A percentile compares a stretch with the other conserved stretches of the same genome.
Conservation (phyloP, 2,113 vertebrate species). For the Apodemus sylvaticus region DNA sequence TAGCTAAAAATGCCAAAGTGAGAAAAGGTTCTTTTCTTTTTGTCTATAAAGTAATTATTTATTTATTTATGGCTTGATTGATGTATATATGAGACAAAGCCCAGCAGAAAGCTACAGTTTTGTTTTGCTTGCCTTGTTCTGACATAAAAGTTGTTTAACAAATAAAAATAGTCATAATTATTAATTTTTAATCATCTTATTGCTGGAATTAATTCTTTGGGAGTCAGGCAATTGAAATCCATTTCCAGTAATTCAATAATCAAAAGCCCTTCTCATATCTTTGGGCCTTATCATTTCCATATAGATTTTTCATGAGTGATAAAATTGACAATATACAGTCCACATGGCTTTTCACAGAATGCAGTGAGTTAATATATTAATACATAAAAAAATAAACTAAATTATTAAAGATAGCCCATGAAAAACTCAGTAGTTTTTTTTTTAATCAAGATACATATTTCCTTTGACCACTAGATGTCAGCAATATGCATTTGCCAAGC, state of each 20-base stretch:
- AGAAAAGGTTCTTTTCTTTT: not conserved
- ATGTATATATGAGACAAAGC: not conserved
- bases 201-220: not conserved
- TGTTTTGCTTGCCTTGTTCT: not conserved
- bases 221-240: not conserved
- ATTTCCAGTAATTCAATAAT: not conserved
- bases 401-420: not conserved
- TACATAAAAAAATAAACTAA: too few species aligned
- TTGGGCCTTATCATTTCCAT: not conserved
- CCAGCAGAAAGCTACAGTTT: not conserved
- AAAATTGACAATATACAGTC: not conserved
- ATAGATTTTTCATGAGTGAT: not conserved
- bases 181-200: not conserved
- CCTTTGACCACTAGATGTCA: conserved; percentile 40
- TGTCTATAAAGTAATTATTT: not conserved
- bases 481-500: not conserved
- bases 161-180: not conserved
- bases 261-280: not conserved
- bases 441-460: not conserved
- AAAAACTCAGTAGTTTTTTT: not conserved
- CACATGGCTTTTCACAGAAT: not conserved
- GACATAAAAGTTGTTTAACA: not conserved
- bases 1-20: not conserved
- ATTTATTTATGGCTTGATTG: not conserved
- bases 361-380: not conserved